Evolutionary conservation across 37 sponge, comb jelly and placozoan species (phyloP).

Genomic region (Spongia lamella): DNA sequence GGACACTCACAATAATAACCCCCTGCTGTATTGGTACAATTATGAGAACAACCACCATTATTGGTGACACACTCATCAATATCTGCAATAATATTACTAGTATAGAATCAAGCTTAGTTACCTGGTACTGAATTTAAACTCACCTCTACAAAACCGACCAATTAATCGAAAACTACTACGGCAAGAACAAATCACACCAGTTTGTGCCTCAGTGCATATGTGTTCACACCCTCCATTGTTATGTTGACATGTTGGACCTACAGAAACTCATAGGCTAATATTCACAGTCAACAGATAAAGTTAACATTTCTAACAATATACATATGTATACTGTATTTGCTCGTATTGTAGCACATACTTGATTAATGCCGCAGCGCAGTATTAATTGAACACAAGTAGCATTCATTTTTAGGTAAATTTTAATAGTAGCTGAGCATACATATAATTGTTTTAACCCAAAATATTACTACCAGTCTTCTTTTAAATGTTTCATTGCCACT

Average conservation of each 20-base stretch:
- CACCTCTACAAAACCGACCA: slow-evolving; percentile 7
- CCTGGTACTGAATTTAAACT: too few relatives aligned
- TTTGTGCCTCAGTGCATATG: background rate
- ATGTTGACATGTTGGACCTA: background rate
- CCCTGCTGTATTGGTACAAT: slow-evolving; percentile 69
- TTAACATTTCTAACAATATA: too few relatives aligned
- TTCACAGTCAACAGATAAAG: too few relatives aligned
- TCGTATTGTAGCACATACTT: too few relatives aligned
- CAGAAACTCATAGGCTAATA: too few relatives aligned
- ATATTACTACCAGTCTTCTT: too few relatives aligned
- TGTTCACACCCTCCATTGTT: slow-evolving; percentile 43
- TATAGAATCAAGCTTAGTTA: background rate
- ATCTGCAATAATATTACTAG: slow-evolving; percentile 16
- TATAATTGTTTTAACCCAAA: too few relatives aligned
- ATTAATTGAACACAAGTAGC: too few relatives aligned
- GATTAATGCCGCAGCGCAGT: too few relatives aligned
- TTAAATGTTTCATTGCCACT: too few relatives aligned
- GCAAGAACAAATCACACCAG: slow-evolving; percentile 8
- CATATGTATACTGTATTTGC: too few relatives aligned
- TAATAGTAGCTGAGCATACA: too few relatives aligned
- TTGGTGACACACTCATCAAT: slow-evolving; percentile 67
- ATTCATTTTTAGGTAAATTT: background rate
- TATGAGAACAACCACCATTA: slow-evolving; percentile 60
- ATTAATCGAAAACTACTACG: slow-evolving; percentile 8
- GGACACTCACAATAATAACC: slow-evolving; percentile 56